These are phyloP conservation scores for Rhabdophis nuchalis DNA, from an alignment of 2,797 vertebrate genomes.

Conservation along the genomic window DNA sequence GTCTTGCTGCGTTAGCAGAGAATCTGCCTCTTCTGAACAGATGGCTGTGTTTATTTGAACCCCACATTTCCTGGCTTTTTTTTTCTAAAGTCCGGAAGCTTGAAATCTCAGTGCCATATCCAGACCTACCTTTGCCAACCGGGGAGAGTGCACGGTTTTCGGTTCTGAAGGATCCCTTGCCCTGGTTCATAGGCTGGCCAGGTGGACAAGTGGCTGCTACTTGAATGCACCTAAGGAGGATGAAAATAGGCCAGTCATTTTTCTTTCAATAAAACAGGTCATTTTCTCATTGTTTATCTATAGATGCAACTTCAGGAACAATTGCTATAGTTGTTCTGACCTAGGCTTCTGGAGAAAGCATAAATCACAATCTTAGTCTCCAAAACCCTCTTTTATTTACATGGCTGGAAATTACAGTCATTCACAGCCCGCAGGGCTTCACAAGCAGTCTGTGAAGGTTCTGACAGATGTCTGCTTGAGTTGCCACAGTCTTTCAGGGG, in stretches of 20 bases:
- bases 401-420: too few species aligned
- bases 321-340: neutral
- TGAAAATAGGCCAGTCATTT: neutral
- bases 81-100: neutral
- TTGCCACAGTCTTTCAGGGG: too few species aligned
- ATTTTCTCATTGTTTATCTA: neutral
- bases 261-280: neutral
- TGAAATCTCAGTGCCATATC: neutral
- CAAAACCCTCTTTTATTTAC: too few species aligned
- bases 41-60: neutral
- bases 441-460: too few species aligned
- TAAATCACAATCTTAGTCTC: too few species aligned
- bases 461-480: too few species aligned
- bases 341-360: too few species aligned
- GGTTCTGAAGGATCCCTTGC: constrained; percentile 58
- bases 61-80: neutral
- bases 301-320: neutral
- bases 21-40: neutral
- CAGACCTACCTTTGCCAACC: constrained; percentile 50
- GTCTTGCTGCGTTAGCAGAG: neutral
- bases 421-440: too few species aligned
- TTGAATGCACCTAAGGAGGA: constrained; percentile 12
- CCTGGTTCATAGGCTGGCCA: constrained; percentile 67
- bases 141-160: constrained; percentile 54
- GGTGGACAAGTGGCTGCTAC: constrained; percentile 57